Conservation (phyloP, 2,888 invertebrate genomes). For the Platerodrilus igneus region DNA sequence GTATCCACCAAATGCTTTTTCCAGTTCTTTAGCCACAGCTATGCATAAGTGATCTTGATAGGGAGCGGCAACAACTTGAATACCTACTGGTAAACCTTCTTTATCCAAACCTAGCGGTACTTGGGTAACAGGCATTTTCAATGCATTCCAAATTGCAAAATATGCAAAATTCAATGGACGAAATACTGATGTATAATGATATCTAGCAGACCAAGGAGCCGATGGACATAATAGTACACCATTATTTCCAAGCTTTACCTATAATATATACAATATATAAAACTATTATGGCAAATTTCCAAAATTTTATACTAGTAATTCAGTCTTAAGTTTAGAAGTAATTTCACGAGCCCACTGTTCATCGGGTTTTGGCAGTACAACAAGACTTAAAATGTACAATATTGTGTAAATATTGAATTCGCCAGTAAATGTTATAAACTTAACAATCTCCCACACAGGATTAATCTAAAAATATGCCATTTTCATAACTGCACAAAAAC, state of each 20-base stretch:
- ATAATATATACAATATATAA: slow-evolving; percentile 25
- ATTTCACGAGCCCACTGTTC: slow-evolving; percentile 59
- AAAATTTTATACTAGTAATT: slow-evolving; percentile 54
- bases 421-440: slow-evolving; percentile 59
- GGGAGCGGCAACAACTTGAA: slow-evolving; percentile 73
- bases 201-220: slow-evolving; percentile 72
- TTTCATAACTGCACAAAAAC: too few species aligned
- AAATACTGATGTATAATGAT: slow-evolving; percentile 73
- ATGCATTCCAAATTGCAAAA: slow-evolving; percentile 79
- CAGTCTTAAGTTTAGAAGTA: slow-evolving; percentile 55
- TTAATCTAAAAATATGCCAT: slow-evolving; percentile 43
- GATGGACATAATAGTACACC: slow-evolving; percentile 83
- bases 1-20: slow-evolving; percentile 67
- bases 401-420: slow-evolving; percentile 66
- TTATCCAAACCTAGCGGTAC: slow-evolving; percentile 73
- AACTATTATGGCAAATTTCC: neutral
- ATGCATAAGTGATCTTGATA: slow-evolving; percentile 67
- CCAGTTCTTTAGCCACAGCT: slow-evolving; percentile 68
- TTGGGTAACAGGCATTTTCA: slow-evolving; percentile 79
- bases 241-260: slow-evolving; percentile 67
- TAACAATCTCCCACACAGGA: slow-evolving; percentile 54
- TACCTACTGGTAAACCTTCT: slow-evolving; percentile 70
- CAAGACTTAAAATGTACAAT: slow-evolving; percentile 61
- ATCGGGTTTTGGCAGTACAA: slow-evolving; percentile 61
- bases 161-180: slow-evolving; percentile 81